Evolutionary conservation across 23 tunicate species (phyloP).

Genomic region (Halocynthia aurantium): DNA sequence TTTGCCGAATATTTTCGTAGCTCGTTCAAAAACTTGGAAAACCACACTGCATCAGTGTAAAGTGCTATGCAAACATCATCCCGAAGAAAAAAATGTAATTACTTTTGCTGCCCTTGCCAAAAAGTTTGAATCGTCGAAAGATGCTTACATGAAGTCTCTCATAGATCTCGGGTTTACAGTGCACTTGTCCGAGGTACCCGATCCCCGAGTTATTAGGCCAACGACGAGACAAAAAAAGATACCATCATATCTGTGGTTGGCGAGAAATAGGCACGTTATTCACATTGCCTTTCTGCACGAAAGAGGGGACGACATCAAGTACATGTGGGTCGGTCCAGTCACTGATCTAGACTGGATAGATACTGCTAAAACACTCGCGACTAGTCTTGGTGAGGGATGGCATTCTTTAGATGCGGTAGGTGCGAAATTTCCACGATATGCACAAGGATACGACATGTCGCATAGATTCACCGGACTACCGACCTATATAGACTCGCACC

Average conservation of each 20-base stretch:
- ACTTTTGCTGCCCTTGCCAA: conserved; percentile 25
- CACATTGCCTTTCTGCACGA: conserved; percentile 33
- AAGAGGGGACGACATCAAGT: conserved; percentile 18
- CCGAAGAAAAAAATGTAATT: conserved; percentile 39
- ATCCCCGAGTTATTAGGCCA: conserved; percentile 6
- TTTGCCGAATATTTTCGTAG: conserved; percentile 59
- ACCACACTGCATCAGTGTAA: conserved; percentile 36
- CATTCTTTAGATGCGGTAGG: conserved; percentile 20
- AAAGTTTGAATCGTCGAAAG: conserved; percentile 11
- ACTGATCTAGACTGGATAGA: conserved; percentile 33
- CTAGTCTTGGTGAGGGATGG: conserved; percentile 15
- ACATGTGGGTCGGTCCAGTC: conserved; percentile 28
- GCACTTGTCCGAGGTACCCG: conserved; percentile 6
- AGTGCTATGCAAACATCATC: conserved; percentile 29
- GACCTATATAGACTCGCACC: conserved; percentile 16
- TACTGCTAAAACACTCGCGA: conserved; percentile 9
- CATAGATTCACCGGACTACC: conserved; percentile 28
- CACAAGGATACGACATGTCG: conserved; percentile 23
- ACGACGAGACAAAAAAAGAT: not conserved
- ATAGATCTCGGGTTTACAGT: conserved; percentile 18
- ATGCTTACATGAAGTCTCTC: conserved; percentile 15
- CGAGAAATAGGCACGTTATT: conserved; percentile 27
- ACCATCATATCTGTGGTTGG: conserved; percentile 32
- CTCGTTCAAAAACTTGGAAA: conserved; percentile 52
- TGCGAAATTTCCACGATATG: conserved; percentile 32